Conservation (phyloP, 1,140 invertebrate genomes). For the Leptinotarsa undecemlineata region DNA sequence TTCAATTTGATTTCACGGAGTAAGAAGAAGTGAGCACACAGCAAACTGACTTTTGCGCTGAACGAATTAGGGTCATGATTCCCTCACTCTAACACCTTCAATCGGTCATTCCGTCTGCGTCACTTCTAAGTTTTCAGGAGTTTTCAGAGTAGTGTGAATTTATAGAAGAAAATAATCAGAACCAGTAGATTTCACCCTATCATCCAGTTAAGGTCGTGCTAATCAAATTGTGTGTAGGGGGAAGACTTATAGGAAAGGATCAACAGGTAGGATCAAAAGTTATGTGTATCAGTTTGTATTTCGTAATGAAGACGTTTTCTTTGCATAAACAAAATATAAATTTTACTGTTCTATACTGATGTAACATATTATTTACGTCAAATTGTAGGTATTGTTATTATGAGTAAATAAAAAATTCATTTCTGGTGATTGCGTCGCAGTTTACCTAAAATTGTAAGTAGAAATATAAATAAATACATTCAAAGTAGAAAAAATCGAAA, state of each 20-base stretch:
- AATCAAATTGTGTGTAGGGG: slow-evolving; percentile 13
- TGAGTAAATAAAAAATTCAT: too few relatives aligned
- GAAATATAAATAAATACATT: too few relatives aligned
- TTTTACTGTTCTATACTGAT: too few relatives aligned
- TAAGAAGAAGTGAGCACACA: not conserved
- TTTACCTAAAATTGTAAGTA: too few relatives aligned
- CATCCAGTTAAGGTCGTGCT: slow-evolving; percentile 6
- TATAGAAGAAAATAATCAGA: slow-evolving; percentile 1
- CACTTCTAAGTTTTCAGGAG: slow-evolving; percentile 5
- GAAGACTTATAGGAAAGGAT: slow-evolving; percentile 18
- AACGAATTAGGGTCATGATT: not conserved
- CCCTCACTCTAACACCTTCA: not conserved
- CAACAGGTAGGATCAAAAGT: slow-evolving; percentile 23
- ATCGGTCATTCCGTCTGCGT: not conserved
- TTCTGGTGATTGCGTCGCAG: too few relatives aligned
- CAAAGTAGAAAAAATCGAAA: too few relatives aligned
- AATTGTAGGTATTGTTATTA: too few relatives aligned
- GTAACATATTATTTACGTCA: too few relatives aligned
- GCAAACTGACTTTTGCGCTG: not conserved
- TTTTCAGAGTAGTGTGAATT: not conserved
- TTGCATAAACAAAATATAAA: too few relatives aligned
- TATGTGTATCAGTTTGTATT: not conserved
- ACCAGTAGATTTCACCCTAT: slow-evolving; percentile 7
- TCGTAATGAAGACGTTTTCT: not conserved
- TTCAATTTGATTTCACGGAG: too few relatives aligned